A percentile compares a stretch with the other conserved stretches of the same genome.
Conservation (phyloP, 2,797 vertebrate genomes). For the Heteromormyrus szaboi region DNA sequence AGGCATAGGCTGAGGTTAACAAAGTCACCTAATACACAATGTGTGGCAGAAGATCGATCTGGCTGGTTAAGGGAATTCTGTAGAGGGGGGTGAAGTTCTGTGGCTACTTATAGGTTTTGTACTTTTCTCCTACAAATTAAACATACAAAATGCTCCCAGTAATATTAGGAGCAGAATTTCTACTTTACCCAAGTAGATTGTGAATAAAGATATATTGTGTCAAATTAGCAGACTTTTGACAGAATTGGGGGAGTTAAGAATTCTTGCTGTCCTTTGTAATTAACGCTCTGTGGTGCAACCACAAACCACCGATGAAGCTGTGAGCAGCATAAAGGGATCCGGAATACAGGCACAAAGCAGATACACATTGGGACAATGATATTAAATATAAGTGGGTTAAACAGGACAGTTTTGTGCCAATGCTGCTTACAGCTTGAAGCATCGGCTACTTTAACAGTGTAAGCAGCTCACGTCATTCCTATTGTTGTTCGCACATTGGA, state of each 20-base stretch:
- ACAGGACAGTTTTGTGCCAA: neutral
- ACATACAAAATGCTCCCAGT: neutral
- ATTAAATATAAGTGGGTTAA: neutral
- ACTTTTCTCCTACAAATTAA: neutral
- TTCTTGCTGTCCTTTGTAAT: neutral
- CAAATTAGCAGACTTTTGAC: neutral
- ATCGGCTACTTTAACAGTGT: neutral
- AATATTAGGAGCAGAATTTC: neutral
- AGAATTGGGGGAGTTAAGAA: neutral
- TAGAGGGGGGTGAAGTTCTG: neutral
- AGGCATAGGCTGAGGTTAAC: neutral
- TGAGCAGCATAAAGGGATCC: neutral
- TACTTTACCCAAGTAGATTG: neutral
- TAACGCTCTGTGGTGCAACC: constrained; percentile 15
- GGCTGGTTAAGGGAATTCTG: neutral
- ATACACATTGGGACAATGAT: neutral
- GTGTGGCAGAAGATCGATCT: neutral
- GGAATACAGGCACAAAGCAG: neutral
- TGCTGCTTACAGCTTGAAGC: neutral
- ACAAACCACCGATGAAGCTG: neutral
- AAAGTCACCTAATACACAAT: neutral
- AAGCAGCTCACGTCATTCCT: neutral
- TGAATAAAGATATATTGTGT: neutral
- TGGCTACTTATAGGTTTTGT: constrained; percentile 8
- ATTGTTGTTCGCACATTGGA: neutral